Evolutionary conservation across 2,113 vertebrate genomes (phyloP).

Genomic region (Heliornis fulica): DNA sequence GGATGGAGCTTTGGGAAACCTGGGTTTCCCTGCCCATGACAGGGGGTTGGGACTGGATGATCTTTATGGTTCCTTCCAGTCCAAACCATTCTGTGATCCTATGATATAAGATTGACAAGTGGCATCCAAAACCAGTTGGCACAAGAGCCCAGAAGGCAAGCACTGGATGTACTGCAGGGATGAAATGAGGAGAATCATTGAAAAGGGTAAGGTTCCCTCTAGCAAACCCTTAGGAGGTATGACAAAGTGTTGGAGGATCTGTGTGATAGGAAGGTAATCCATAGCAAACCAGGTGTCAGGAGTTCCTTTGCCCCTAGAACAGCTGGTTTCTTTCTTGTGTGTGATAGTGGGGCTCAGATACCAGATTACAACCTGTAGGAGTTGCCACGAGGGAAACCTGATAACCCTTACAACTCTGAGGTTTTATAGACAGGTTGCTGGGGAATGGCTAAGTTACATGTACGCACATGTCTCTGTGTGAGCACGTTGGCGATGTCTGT

Average conservation of each 20-base stretch:
- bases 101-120: not conserved
- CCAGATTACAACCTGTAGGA: not conserved
- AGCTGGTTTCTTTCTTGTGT: not conserved
- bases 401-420: not conserved
- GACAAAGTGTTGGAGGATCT: not conserved
- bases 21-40: too few relatives aligned
- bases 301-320: not conserved
- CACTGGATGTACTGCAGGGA: accelerated
- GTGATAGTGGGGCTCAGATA: not conserved
- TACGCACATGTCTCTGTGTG: not conserved
- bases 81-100: not conserved
- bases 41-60: too few relatives aligned
- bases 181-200: not conserved
- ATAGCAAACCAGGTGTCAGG: not conserved
- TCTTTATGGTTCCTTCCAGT: too few relatives aligned
- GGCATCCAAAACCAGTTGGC: not conserved
- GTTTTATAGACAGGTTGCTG: not conserved
- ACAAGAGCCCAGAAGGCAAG: not conserved
- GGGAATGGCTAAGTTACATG: not conserved
- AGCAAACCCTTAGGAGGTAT: not conserved
- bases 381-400: not conserved
- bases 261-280: not conserved
- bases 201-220: not conserved
- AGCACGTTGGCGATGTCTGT: not conserved
- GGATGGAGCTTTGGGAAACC: too few relatives aligned